Evolutionary conservation across 2,888 invertebrate species (phyloP).

Genomic region (Oscheius myriophilus): DNA sequence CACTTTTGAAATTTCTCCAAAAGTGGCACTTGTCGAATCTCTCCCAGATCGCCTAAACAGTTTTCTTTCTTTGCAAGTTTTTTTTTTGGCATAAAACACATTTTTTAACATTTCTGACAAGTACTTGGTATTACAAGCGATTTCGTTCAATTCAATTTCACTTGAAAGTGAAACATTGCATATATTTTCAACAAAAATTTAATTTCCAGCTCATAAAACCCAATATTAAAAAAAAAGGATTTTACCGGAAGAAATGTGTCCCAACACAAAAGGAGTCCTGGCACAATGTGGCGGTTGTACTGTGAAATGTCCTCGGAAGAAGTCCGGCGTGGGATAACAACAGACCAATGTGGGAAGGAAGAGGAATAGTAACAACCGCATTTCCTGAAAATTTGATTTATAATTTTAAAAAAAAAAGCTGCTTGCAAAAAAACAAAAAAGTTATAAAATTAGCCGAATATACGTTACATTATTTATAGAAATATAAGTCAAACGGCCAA

Average conservation of each 20-base stretch:
- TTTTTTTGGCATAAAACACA: too few relatives aligned
- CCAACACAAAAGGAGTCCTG: constrained; percentile 51
- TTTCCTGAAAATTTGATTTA: constrained; percentile 10
- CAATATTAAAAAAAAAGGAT: not conserved
- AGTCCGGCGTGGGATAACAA: constrained; percentile 13
- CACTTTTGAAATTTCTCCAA: too few relatives aligned
- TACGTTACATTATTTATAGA: too few relatives aligned
- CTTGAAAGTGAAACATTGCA: not conserved
- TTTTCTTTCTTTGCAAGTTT: too few relatives aligned
- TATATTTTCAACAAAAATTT: not conserved
- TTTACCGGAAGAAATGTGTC: constrained; percentile 50
- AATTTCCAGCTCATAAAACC: not conserved
- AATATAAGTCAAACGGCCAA: too few relatives aligned
- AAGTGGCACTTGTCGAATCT: too few relatives aligned
- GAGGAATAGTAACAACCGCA: constrained; percentile 18
- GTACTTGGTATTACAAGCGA: not conserved
- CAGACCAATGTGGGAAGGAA: constrained; percentile 1
- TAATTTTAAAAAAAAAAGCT: too few relatives aligned
- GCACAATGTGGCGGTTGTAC: constrained; percentile 58
- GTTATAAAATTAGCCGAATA: too few relatives aligned
- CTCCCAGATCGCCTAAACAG: too few relatives aligned
- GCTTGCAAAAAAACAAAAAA: too few relatives aligned
- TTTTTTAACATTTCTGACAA: too few relatives aligned
- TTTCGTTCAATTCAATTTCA: too few relatives aligned
- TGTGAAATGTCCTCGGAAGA: constrained; percentile 46